Conservation (phyloP, 2,888 invertebrate genomes). For the Urechis unicinctus region DNA sequence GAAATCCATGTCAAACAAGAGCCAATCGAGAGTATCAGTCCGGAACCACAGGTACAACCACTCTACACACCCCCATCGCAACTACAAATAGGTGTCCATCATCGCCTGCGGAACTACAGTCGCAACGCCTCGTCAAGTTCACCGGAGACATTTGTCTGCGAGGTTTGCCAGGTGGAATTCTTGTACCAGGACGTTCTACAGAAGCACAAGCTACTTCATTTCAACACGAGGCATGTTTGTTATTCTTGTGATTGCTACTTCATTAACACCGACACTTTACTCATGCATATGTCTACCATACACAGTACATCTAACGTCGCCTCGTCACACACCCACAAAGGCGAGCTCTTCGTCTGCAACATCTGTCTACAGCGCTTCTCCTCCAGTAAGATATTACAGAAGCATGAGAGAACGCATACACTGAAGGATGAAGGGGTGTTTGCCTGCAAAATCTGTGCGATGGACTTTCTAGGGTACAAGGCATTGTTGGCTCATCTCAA, state of each 20-base stretch:
- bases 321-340: not conserved
- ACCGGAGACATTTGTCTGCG: slow-evolving; percentile 9
- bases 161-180: slow-evolving; percentile 26
- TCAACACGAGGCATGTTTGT: slow-evolving; percentile 26
- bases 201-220: slow-evolving; percentile 26
- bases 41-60: not conserved
- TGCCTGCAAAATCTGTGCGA: slow-evolving; percentile 22
- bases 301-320: slow-evolving; percentile 16
- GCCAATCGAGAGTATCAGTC: not conserved
- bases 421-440: slow-evolving; percentile 10
- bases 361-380: slow-evolving; percentile 26
- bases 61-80: not conserved
- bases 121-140: not conserved
- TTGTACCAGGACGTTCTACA: slow-evolving; percentile 15
- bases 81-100: not conserved
- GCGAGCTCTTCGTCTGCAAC: slow-evolving; percentile 17
- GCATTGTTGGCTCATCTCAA: slow-evolving; percentile 22
- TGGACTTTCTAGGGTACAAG: slow-evolving; percentile 16
- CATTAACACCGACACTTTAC: slow-evolving; percentile 15
- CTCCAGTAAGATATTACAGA: slow-evolving; percentile 17
- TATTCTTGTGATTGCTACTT: slow-evolving; percentile 26
- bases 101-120: not conserved
- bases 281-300: slow-evolving; percentile 20
- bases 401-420: slow-evolving; percentile 17
- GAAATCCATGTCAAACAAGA: no score